phyloP scores from a whole-genome alignment of 2,888 invertebrate genomes.

The Chalcosyrphus nemorum region DNA sequence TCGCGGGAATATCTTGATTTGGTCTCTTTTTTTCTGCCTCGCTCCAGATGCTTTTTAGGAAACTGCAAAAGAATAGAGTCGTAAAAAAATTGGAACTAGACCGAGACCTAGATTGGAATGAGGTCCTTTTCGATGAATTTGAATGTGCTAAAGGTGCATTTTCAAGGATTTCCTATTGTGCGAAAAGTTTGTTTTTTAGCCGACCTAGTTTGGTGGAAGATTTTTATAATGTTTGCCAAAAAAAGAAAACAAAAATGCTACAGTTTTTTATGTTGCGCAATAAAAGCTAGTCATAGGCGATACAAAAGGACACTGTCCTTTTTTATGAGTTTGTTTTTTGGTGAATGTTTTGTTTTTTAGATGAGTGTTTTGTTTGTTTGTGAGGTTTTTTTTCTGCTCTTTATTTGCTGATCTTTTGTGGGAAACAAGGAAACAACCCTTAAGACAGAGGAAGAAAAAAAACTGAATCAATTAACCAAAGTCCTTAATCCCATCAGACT shows the following conservation, averaged over 20 bases:
- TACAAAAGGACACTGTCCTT: background rate
- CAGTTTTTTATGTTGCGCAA: constrained; percentile 39
- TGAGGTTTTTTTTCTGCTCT: too few relatives aligned
- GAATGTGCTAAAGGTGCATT: constrained; percentile 9
- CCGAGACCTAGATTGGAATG: constrained; percentile 9
- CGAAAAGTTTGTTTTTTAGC: constrained; percentile 66
- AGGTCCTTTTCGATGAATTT: constrained; percentile 33
- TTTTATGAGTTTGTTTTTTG: constrained; percentile 34
- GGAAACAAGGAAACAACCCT: too few relatives aligned
- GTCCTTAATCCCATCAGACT: constrained; percentile 2
- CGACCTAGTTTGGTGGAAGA: constrained; percentile 49
- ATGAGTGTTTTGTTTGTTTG: too few relatives aligned
- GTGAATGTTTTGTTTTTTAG: background rate
- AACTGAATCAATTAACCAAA: constrained; percentile 27
- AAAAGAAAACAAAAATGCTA: constrained; percentile 12
- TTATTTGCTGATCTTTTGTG: too few relatives aligned
- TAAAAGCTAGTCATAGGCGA: too few relatives aligned
- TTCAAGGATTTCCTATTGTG: constrained; percentile 12
- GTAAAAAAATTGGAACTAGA: constrained; percentile 52
- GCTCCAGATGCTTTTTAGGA: constrained; percentile 41
- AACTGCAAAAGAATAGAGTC: constrained; percentile 35
- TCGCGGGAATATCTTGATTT: constrained; percentile 24
- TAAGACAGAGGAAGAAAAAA: background rate
- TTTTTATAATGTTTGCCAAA: constrained; percentile 62
- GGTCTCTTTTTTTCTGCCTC: constrained; percentile 7